Base-by-base conservation (phyloP, 1,140 invertebrate genomes). In the Cherax destructor region DNA sequence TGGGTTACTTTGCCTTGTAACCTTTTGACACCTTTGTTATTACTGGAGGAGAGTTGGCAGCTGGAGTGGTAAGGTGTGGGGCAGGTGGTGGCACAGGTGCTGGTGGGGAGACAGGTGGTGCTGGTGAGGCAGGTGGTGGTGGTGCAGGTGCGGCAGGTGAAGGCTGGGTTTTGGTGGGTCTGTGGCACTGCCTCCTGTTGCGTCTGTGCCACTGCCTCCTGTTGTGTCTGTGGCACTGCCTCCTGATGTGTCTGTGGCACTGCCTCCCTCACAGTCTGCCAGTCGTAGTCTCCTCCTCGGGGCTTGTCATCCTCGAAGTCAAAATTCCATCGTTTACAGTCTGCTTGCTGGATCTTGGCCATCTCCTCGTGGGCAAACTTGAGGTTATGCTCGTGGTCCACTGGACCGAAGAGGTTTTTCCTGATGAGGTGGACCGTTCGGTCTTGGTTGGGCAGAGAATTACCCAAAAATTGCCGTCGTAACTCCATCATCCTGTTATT, bases 241-340 rank as follows among this genome's bases (percentile, higher is more conserved):
- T 13, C 18, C 21, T 7, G 69, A 6, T 10, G 61, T 5, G 61
- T 13, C 61, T 7, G 6, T 59, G 56, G 56, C 69, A 9, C n/a
- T 5, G 7, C 69, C 69, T 30, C n/a, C 6, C 6, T 4, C 69
- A 74, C 69, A 1, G 21, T 9, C 7, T 74, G 69, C 69, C 69
- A 74, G n/a, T 5, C 11, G 69, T 30, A 74, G n/a, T 74, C n/a
- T 9, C 69, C 69, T 6, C 30, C 69, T 9, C 11, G 24, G n/a
- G 69, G 69, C 21, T 24, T 74, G 4, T 81, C 78, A 0, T 24
- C 56, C 50, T 56, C 11, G 79, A 81, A 81, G 50, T 81, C 79
- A 18, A 81, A 81, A 50, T 81, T 81, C 79, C 79, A 81, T 7
- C 79, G 79, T 7, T 81, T 24, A n/a, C 50, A 56, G 30, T 81